phyloP scores from a whole-genome alignment of 2,113 vertebrate genomes.

The Thomomys bottae region DNA sequence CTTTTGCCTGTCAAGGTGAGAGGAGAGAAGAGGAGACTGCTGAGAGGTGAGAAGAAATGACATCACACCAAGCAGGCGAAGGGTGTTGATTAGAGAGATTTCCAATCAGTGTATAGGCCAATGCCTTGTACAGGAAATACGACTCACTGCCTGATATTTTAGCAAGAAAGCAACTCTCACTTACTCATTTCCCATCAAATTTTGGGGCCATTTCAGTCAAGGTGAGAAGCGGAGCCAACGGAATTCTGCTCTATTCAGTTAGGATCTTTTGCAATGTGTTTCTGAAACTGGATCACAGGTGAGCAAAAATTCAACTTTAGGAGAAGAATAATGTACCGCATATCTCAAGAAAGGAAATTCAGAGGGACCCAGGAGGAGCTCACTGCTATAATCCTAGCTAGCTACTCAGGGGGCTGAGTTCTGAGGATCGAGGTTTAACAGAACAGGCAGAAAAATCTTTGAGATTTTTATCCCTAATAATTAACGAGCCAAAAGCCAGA shows the following conservation, averaged over 20 bases:
- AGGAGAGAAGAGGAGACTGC: slow-evolving; percentile 45
- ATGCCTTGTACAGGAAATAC: slow-evolving; percentile 63
- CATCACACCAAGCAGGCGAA: slow-evolving; percentile 64
- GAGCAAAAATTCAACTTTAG: slow-evolving; percentile 12
- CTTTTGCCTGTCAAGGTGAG: slow-evolving; percentile 34
- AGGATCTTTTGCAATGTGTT: slow-evolving; percentile 23
- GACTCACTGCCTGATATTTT: slow-evolving; percentile 66
- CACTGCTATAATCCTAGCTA: too few relatives aligned
- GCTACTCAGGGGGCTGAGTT: too few relatives aligned
- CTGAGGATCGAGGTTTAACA: too few relatives aligned
- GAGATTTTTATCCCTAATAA: too few relatives aligned
- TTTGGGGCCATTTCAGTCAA: slow-evolving; percentile 26
- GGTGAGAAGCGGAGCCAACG: slow-evolving; percentile 19
- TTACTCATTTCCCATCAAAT: slow-evolving; percentile 58
- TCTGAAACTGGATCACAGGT: neutral
- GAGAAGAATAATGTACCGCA: neutral
- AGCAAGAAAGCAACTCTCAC: slow-evolving; percentile 55
- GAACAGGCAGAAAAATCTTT: too few relatives aligned
- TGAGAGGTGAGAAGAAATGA: slow-evolving; percentile 65
- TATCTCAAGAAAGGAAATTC: slow-evolving; percentile 1
- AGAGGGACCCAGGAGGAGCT: too few relatives aligned
- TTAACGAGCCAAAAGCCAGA: too few relatives aligned
- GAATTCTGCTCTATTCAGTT: neutral
- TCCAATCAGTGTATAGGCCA: slow-evolving; percentile 44
- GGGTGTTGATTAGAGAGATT: slow-evolving; percentile 74